phyloP scores from a whole-genome alignment of 2,113 vertebrate species.

The Elephas maximus region DNA sequence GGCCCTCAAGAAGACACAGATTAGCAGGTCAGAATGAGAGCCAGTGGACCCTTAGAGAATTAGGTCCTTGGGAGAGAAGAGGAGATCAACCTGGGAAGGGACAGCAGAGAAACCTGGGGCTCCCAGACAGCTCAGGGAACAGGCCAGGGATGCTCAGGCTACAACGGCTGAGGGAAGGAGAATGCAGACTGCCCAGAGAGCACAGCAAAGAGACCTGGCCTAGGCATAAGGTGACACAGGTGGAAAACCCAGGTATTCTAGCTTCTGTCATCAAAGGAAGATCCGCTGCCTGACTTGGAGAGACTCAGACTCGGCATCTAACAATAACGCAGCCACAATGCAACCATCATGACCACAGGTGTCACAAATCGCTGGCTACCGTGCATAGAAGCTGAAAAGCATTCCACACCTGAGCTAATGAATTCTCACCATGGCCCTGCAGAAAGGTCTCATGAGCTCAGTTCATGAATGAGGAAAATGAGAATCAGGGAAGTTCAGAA shows the following conservation, averaged over 20 bases:
- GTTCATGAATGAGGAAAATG: background rate
- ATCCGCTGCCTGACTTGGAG: background rate
- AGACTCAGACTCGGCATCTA: background rate
- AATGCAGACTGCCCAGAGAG: background rate
- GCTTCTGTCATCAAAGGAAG: background rate
- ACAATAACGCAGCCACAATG: background rate
- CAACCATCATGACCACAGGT: background rate
- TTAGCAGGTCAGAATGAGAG: constrained; percentile 17
- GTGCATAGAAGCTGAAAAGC: background rate
- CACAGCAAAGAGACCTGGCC: fast-evolving
- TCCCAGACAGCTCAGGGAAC: background rate
- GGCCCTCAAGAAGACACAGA: constrained; percentile 14
- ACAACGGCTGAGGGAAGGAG: background rate
- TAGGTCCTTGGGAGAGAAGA: background rate
- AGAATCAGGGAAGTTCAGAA: background rate
- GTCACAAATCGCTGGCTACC: background rate
- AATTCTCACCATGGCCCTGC: background rate
- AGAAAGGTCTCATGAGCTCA: background rate
- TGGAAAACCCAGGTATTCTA: background rate
- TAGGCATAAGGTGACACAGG: background rate
- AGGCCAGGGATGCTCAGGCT: background rate
- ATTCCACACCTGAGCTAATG: background rate
- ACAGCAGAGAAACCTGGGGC: background rate
- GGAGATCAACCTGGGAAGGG: background rate
- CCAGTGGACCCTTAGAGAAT: background rate